Evolutionary conservation across 2,113 vertebrate genomes (phyloP).

Genomic region (Manacus vitellinus): DNA sequence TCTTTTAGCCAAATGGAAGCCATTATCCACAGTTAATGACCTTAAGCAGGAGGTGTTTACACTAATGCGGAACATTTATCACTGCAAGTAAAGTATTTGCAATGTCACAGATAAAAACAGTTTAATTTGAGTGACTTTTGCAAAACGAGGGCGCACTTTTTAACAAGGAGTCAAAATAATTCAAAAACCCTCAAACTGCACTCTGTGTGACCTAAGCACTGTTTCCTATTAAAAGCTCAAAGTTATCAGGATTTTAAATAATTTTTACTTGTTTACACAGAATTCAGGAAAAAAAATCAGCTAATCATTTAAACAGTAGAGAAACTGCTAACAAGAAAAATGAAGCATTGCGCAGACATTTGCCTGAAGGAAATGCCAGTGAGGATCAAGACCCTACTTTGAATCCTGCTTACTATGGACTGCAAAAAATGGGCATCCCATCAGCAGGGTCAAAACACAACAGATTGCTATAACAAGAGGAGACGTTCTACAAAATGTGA

Average conservation of each 20-base stretch:
- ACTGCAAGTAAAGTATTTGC: constrained; percentile 32
- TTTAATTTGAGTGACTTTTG: constrained; percentile 39
- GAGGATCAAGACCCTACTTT: background rate
- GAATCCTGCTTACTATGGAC: background rate
- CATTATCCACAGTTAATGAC: constrained; percentile 65
- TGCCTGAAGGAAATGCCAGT: background rate
- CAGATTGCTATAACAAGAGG: background rate
- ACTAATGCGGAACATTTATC: constrained; percentile 31
- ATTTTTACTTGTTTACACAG: background rate
- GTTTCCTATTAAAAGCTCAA: background rate
- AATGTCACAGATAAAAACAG: constrained; percentile 28
- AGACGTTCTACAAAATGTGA: background rate
- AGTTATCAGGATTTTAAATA: background rate
- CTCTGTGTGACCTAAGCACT: background rate
- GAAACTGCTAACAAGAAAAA: background rate
- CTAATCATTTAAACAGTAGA: background rate
- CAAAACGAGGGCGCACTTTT: background rate
- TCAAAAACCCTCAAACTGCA: background rate
- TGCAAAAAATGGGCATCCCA: background rate
- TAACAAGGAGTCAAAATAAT: background rate
- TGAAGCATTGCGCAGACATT: background rate
- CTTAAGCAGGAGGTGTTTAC: constrained; percentile 62
- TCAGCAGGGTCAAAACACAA: background rate
- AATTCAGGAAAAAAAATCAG: background rate
- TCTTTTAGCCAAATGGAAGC: constrained; percentile 60